These are phyloP conservation scores for Oenanthe oenanthe DNA, from an alignment of 2,113 vertebrate species.

Conservation along the genomic window DNA sequence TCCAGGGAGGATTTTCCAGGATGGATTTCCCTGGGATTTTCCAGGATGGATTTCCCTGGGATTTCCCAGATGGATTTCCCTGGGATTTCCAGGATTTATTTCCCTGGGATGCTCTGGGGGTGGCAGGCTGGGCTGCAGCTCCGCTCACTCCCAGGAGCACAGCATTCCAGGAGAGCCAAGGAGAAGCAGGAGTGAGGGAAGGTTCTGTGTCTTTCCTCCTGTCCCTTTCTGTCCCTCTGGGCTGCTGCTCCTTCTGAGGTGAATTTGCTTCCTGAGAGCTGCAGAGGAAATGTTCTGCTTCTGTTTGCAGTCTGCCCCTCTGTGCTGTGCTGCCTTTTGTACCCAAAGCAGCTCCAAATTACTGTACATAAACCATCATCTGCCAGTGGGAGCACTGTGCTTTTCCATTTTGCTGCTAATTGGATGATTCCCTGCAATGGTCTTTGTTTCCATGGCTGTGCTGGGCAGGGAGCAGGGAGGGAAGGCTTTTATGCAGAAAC, in stretches of 20 bases:
- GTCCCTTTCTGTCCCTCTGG: not conserved
- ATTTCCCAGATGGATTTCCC: not conserved
- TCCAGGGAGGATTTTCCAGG: too few relatives aligned
- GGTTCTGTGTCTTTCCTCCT: not conserved
- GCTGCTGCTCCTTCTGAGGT: not conserved
- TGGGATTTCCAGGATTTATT: not conserved
- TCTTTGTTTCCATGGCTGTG: constrained; percentile 1
- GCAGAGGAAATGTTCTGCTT: not conserved
- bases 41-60: too few relatives aligned
- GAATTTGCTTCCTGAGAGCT: not conserved
- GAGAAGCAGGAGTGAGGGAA: not conserved
- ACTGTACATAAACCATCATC: constrained; percentile 47
- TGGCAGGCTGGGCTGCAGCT: not conserved
- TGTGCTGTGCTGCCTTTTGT: not conserved
- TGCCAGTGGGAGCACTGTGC: not conserved
- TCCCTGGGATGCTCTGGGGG: not conserved
- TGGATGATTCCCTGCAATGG: constrained; percentile 23
- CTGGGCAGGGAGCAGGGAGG: not conserved
- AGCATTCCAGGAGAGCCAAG: not conserved
- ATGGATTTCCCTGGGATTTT: too few relatives aligned
- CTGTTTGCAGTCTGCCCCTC: constrained; percentile 18
- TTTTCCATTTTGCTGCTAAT: constrained; percentile 64
- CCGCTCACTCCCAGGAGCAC: not conserved
- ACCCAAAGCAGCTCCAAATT: constrained; percentile 48
- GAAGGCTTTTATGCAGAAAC: constrained; percentile 23